These are phyloP conservation scores for Hydrozoanthus tunicans DNA, from an alignment of 64 coral and sea anemone genomes.

Conservation along the genomic window DNA sequence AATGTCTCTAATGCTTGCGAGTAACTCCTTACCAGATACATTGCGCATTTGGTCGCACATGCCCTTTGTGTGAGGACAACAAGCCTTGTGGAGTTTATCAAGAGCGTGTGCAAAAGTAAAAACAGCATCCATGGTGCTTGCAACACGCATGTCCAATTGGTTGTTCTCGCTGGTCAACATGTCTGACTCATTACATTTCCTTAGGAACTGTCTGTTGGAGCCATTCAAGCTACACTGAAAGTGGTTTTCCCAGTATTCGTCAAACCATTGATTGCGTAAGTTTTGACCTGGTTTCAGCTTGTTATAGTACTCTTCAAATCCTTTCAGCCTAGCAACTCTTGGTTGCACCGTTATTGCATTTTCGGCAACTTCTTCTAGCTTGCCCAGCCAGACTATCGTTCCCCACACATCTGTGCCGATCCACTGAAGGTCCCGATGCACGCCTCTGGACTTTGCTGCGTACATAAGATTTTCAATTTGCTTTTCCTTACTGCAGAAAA, in stretches of 20 bases:
- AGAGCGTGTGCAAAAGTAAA: slow-evolving; percentile 92
- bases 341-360: slow-evolving; percentile 86
- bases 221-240: slow-evolving; percentile 77
- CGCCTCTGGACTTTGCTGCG: slow-evolving; percentile 57
- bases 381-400: slow-evolving; percentile 69
- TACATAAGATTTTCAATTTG: slow-evolving; percentile 68
- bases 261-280: slow-evolving; percentile 85
- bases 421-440: slow-evolving; percentile 67
- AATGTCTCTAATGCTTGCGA: slow-evolving; percentile 62
- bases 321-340: slow-evolving; percentile 51
- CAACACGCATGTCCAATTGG: slow-evolving; percentile 77
- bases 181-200: slow-evolving; percentile 48
- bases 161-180: slow-evolving; percentile 64
- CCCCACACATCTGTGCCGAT: slow-evolving; percentile 91
- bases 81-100: slow-evolving; percentile 57
- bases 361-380: slow-evolving; percentile 72
- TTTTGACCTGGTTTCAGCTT: slow-evolving; percentile 70
- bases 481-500: slow-evolving; percentile 74
- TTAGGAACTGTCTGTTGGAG: slow-evolving; percentile 4
- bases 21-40: slow-evolving; percentile 74
- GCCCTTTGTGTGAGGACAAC: slow-evolving; percentile 43
- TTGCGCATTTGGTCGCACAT: slow-evolving; percentile 81
- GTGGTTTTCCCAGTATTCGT: slow-evolving; percentile 80
- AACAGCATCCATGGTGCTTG: slow-evolving; percentile 91
- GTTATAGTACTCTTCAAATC: slow-evolving; percentile 79